These are phyloP conservation scores for Gymnothorax reevesii DNA, from an alignment of 2,797 vertebrate species.

Conservation along the genomic window DNA sequence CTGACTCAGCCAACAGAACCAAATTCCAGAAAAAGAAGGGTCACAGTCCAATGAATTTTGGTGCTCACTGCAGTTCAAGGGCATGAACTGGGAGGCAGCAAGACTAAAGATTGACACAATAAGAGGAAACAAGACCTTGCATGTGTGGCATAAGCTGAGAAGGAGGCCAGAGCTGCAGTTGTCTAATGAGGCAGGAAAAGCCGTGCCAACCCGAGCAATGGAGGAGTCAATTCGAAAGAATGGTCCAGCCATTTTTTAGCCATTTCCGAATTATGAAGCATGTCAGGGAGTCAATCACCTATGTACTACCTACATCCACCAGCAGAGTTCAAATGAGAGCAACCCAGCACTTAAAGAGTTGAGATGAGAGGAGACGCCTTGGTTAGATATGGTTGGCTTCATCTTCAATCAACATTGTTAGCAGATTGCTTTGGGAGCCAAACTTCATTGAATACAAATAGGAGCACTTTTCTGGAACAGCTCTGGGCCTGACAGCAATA, in stretches of 20 bases:
- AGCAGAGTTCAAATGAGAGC: background rate
- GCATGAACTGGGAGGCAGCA: background rate
- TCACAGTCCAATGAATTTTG: too few species aligned
- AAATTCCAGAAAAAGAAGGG: too few species aligned
- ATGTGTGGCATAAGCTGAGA: background rate
- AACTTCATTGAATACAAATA: background rate
- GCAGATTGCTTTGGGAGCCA: background rate
- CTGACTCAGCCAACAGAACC: too few species aligned
- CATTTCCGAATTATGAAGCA: background rate
- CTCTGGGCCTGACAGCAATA: background rate
- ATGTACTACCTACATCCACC: background rate
- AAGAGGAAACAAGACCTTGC: background rate
- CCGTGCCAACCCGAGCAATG: background rate
- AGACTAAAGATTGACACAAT: background rate
- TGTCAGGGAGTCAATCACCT: background rate
- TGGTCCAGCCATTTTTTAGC: background rate
- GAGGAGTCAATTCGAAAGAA: background rate
- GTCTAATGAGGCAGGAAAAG: background rate
- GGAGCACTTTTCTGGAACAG: constrained; percentile 1
- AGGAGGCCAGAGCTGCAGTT: background rate
- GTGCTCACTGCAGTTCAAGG: background rate
- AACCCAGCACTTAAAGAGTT: background rate
- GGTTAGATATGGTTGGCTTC: background rate
- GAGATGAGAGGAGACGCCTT: background rate
- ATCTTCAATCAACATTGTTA: background rate